A percentile compares a stretch with the other conserved stretches of the same genome.
These are phyloP conservation scores for Danaus plexippus DNA, from an alignment of 1,140 invertebrate genomes.

Conservation along the genomic window DNA sequence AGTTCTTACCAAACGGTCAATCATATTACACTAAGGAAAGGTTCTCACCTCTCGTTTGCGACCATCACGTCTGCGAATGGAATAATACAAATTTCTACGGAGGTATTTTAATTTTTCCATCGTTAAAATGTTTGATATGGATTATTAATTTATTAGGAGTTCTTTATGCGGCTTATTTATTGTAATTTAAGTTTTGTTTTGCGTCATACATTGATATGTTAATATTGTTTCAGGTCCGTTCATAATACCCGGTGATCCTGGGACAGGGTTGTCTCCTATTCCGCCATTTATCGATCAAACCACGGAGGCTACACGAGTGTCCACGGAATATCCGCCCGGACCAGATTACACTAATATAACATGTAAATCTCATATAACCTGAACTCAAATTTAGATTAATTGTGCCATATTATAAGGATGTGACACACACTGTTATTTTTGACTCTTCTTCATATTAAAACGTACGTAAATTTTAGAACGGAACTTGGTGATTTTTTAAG, in stretches of 20 bases:
- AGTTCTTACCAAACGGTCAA: conserved; percentile 54
- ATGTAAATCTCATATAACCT: conserved; percentile 29
- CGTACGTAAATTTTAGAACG: too few species aligned
- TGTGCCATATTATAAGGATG: background rate
- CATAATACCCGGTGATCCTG: conserved; percentile 57
- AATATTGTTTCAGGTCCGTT: conserved; percentile 43
- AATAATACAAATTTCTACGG: conserved; percentile 64
- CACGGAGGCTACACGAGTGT: conserved; percentile 28
- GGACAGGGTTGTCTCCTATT: conserved; percentile 42
- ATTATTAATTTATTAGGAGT: too few species aligned
- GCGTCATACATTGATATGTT: conserved; percentile 1
- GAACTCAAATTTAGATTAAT: background rate
- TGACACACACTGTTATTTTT: too few species aligned
- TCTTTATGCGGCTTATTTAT: too few species aligned
- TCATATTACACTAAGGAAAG: conserved; percentile 57
- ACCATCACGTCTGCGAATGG: conserved; percentile 64
- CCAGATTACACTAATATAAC: conserved; percentile 38
- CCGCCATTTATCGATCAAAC: conserved; percentile 55
- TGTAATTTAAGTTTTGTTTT: background rate
- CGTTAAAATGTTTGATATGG: too few species aligned
- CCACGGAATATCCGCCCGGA: conserved; percentile 24
- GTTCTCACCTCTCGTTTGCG: conserved; percentile 43
- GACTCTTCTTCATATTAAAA: too few species aligned
- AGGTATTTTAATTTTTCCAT: conserved; percentile 25
- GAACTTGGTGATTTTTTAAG: too few species aligned